Evolutionary conservation across 2,113 vertebrate species (phyloP).

Genomic region (Sylvicapra grimmia): DNA sequence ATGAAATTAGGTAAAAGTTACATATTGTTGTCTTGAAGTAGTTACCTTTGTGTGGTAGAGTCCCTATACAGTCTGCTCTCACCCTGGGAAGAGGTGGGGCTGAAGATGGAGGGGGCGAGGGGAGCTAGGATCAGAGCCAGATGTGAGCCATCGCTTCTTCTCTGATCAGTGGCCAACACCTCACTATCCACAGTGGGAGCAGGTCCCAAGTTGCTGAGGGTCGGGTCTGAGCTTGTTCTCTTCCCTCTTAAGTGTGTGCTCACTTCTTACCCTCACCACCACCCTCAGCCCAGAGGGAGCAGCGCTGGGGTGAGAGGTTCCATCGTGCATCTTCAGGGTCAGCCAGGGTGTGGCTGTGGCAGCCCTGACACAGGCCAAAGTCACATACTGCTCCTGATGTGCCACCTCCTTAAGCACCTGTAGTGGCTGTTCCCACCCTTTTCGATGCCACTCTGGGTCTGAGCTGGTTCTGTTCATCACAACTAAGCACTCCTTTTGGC

Average conservation of each 20-base stretch:
- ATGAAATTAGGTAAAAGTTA: neutral
- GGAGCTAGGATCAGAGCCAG: neutral
- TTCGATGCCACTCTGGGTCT: neutral
- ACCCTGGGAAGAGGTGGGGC: neutral
- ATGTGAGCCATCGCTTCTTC: neutral
- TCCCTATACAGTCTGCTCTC: neutral
- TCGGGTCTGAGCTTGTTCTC: neutral
- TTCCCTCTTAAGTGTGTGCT: neutral
- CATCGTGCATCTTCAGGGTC: rapidly evolving
- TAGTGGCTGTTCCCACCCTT: neutral
- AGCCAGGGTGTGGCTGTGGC: neutral
- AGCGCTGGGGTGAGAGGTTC: neutral
- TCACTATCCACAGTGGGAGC: neutral
- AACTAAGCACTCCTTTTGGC: neutral
- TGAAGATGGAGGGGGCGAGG: neutral
- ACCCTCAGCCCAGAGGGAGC: neutral
- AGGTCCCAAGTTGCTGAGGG: neutral
- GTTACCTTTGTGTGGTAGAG: neutral
- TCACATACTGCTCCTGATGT: neutral
- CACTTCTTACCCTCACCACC: neutral
- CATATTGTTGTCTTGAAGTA: neutral
- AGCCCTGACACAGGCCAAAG: neutral
- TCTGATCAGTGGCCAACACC: neutral
- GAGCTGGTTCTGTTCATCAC: neutral
- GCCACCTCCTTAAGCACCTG: neutral